Evolutionary conservation across 2,888 invertebrate species (phyloP).

Genomic region (Epinotia demarniana): DNA sequence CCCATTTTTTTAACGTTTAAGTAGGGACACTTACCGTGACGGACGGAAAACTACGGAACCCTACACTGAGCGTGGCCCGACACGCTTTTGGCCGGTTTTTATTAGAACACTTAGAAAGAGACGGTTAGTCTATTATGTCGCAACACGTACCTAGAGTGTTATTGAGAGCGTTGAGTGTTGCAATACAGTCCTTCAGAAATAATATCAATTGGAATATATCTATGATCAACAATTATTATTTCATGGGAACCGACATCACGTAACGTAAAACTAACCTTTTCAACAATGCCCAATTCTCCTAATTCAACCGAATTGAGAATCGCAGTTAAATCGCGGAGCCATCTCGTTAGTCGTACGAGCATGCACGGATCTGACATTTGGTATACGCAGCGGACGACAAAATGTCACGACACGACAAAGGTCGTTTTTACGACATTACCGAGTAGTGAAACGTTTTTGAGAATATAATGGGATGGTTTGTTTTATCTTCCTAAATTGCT

Average conservation of each 20-base stretch:
- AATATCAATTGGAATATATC: background rate
- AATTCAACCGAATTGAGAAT: conserved; percentile 50
- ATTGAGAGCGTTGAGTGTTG: too few relatives aligned
- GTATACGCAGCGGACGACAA: conserved; percentile 41
- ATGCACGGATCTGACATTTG: conserved; percentile 79
- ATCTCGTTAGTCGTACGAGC: conserved; percentile 52
- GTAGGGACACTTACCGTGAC: too few relatives aligned
- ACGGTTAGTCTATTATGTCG: too few relatives aligned
- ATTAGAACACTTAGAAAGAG: too few relatives aligned
- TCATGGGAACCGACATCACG: conserved; percentile 11
- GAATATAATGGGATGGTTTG: background rate
- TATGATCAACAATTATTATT: conserved; percentile 13
- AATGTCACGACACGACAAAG: conserved; percentile 44
- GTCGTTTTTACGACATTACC: conserved; percentile 41
- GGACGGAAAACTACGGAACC: too few relatives aligned
- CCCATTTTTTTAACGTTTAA: too few relatives aligned
- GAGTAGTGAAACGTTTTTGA: conserved; percentile 4
- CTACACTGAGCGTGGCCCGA: too few relatives aligned
- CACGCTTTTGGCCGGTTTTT: too few relatives aligned
- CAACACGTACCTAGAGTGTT: too few relatives aligned
- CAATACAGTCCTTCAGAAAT: too few relatives aligned
- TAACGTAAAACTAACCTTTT: conserved; percentile 35
- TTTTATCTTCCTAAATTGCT: background rate
- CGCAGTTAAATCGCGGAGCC: conserved; percentile 54
- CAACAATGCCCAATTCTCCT: conserved; percentile 41